A percentile compares a stretch with the other conserved stretches of the same genome.
These are phyloP conservation scores for Helicoverpa assulta DNA, from an alignment of 2,888 invertebrate species.

Conservation along the genomic window DNA sequence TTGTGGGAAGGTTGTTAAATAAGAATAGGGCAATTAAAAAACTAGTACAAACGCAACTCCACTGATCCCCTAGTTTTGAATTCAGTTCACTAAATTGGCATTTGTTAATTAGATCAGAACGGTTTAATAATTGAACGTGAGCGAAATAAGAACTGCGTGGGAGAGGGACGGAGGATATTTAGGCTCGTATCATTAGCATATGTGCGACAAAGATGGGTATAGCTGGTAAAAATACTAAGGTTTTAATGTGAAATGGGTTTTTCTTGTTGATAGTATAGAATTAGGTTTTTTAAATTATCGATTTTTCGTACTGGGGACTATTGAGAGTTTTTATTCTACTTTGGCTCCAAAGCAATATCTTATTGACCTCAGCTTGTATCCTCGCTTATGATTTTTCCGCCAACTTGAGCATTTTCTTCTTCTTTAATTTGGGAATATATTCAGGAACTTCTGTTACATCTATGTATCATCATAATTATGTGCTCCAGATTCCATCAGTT, in stretches of 20 bases:
- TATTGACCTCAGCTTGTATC: too few relatives aligned
- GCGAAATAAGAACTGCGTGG: slow-evolving; percentile 41
- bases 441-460: too few relatives aligned
- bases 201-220: slow-evolving; percentile 24
- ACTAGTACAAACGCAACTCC: slow-evolving; percentile 41
- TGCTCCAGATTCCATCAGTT: too few relatives aligned
- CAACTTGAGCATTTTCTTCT: too few relatives aligned
- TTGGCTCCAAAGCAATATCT: too few relatives aligned
- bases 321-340: too few relatives aligned
- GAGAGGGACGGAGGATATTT: slow-evolving; percentile 53
- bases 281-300: background rate
- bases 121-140: slow-evolving; percentile 73
- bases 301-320: background rate
- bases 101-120: slow-evolving; percentile 80
- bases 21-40: background rate
- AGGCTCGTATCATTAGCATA: slow-evolving; percentile 34
- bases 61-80: slow-evolving; percentile 55
- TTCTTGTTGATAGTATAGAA: slow-evolving; percentile 16
- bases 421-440: too few relatives aligned
- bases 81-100: slow-evolving; percentile 74
- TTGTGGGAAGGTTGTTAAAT: background rate
- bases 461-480: too few relatives aligned
- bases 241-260: slow-evolving; percentile 27
- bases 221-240: slow-evolving; percentile 30
- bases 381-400: too few relatives aligned